phyloP scores from a whole-genome alignment of 2,888 invertebrate species.

The Pristionchus entomophagus region DNA sequence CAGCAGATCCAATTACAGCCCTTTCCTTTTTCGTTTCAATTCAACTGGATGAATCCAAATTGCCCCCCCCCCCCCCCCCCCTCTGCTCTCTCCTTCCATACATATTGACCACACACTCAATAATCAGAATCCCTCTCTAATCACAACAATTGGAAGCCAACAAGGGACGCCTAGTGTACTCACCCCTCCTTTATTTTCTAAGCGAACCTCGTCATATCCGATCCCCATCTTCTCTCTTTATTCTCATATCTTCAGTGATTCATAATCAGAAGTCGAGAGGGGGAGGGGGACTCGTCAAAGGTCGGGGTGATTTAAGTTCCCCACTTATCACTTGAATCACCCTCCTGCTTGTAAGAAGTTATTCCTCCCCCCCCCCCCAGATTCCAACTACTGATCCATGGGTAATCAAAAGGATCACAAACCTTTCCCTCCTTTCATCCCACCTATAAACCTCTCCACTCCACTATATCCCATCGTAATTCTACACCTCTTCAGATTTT shows the following conservation, averaged over 20 bases:
- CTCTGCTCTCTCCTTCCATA: not conserved
- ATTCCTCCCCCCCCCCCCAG: too few relatives aligned
- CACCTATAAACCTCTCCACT: not conserved
- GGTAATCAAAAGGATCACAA: not conserved
- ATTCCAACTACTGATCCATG: not conserved
- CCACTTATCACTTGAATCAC: slow-evolving; percentile 37
- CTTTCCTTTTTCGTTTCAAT: slow-evolving; percentile 25
- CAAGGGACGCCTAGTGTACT: too few relatives aligned
- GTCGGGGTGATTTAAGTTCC: slow-evolving; percentile 27
- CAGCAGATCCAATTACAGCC: not conserved
- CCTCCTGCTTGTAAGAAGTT: not conserved
- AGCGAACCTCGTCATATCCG: not conserved
- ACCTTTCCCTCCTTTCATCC: not conserved
- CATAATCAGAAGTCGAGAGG: slow-evolving; percentile 10
- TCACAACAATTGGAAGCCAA: too few relatives aligned
- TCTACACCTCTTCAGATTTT: not conserved
- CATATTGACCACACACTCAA: not conserved
- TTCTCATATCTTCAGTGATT: slow-evolving; percentile 10
- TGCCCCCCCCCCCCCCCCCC: not conserved
- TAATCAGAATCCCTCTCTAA: not conserved
- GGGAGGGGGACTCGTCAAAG: not conserved
- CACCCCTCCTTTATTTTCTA: too few relatives aligned
- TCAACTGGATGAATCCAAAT: not conserved
- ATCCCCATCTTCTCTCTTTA: not conserved
- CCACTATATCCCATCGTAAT: slow-evolving; percentile 9